Percentiles rank a stretch among this genome's conserved stretches.
Evolutionary conservation across 2,797 vertebrate genomes (phyloP).

Genomic region (Perodicticus potto): DNA sequence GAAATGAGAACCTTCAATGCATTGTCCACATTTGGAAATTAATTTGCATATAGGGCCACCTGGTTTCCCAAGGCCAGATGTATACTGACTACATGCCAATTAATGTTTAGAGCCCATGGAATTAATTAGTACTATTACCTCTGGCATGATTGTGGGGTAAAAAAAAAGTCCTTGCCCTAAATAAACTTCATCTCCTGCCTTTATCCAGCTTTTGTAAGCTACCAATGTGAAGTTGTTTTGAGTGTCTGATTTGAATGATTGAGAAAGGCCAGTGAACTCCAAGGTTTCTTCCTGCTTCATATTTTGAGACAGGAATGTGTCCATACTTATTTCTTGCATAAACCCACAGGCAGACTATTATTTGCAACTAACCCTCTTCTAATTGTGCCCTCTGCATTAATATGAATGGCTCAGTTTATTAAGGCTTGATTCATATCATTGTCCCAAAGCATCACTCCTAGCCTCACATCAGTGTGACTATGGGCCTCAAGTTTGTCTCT

Average conservation of each 20-base stretch:
- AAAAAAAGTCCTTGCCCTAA: neutral
- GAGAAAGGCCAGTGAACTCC: neutral
- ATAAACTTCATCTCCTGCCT: neutral
- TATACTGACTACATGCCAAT: neutral
- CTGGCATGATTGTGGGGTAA: neutral
- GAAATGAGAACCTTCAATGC: neutral
- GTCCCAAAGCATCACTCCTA: neutral
- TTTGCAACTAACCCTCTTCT: neutral
- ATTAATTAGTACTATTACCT: conserved; percentile 40
- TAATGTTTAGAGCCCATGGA: conserved; percentile 3
- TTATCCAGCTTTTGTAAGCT: neutral
- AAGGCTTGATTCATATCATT: neutral
- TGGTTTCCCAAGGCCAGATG: conserved; percentile 26
- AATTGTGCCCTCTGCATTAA: neutral
- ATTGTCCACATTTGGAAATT: neutral
- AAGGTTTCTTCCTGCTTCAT: neutral
- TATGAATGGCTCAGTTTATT: neutral
- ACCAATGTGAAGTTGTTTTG: neutral
- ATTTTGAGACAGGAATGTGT: neutral
- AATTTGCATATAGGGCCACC: neutral
- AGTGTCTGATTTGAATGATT: neutral
- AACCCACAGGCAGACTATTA: neutral
- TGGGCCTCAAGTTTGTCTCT: neutral
- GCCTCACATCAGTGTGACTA: neutral
- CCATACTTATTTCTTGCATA: neutral